Evolutionary conservation across 2,888 invertebrate species (phyloP).

Genomic region (Gisinianus flammeolus): DNA sequence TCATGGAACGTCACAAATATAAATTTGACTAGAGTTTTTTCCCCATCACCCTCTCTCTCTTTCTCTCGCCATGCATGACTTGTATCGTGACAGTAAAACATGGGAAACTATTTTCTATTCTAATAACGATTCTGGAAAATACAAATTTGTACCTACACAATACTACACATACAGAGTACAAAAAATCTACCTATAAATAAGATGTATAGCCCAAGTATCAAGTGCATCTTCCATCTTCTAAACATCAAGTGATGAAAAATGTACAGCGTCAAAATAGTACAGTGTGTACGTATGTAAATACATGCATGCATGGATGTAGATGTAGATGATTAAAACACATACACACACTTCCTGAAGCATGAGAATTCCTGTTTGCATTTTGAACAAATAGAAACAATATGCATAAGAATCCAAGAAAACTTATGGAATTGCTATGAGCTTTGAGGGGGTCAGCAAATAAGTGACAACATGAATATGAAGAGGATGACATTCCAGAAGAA

Average conservation of each 20-base stretch:
- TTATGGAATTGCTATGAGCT: conserved; percentile 18
- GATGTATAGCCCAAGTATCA: no score
- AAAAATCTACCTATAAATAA: background rate
- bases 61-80: background rate
- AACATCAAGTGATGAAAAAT: no score
- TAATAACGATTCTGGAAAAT: no score
- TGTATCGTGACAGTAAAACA: no score
- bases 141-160: no score
- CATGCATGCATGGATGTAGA: no score
- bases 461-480: conserved; percentile 29
- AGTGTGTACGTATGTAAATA: no score
- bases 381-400: conserved; percentile 27
- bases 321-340: no score
- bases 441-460: conserved; percentile 31
- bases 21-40: background rate
- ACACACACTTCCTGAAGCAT: background rate
- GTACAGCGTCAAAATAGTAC: no score
- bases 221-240: no score
- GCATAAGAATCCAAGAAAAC: background rate
- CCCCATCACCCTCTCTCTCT: background rate
- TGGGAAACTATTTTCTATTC: no score
- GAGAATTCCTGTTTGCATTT: conserved; percentile 31
- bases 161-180: background rate
- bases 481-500: conserved; percentile 31
- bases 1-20: conserved; percentile 2